These are phyloP conservation scores for Aporrectodea caliginosa DNA, from an alignment of 1,140 invertebrate species.

Conservation along the genomic window DNA sequence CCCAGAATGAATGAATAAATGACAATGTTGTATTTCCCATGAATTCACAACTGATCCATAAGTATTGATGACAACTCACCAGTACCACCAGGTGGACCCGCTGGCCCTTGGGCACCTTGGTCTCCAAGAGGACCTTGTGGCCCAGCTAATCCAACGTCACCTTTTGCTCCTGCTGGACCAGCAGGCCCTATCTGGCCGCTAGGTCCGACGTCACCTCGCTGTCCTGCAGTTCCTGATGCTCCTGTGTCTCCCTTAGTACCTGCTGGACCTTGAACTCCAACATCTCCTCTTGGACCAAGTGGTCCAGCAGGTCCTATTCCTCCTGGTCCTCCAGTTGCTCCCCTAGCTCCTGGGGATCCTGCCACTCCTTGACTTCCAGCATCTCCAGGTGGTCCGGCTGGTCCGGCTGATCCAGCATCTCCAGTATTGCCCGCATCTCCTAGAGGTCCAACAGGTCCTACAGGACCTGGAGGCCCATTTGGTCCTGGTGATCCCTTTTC, in stretches of 20 bases:
- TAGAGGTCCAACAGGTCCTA: constrained; percentile 56
- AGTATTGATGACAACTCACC: constrained; percentile 19
- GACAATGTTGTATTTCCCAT: too few species aligned
- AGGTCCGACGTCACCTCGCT: constrained; percentile 15
- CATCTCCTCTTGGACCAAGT: constrained; percentile 20
- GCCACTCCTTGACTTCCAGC: constrained; percentile 54
- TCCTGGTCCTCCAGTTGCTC: constrained; percentile 8
- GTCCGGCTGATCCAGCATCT: constrained; percentile 63
- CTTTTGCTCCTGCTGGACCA: constrained; percentile 18
- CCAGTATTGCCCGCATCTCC: constrained; percentile 44
- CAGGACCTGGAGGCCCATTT: constrained; percentile 59
- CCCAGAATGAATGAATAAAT: too few species aligned
- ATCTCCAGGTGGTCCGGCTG: constrained; percentile 65
- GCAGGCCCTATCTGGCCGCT: constrained; percentile 11
- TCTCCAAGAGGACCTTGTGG: background rate
- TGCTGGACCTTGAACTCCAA: constrained; percentile 1
- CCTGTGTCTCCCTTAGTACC: constrained; percentile 21
- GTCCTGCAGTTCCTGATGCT: constrained; percentile 17
- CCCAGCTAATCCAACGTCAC: background rate
- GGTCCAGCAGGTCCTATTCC: constrained; percentile 18
- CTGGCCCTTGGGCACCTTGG: constrained; percentile 7
- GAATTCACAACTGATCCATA: too few species aligned
- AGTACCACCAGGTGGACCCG: constrained; percentile 5
- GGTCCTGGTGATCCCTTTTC: constrained; percentile 17
- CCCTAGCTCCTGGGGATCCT: constrained; percentile 22